Conservation (phyloP, 64 coral and sea anemone genomes). For the Actinia equina region DNA sequence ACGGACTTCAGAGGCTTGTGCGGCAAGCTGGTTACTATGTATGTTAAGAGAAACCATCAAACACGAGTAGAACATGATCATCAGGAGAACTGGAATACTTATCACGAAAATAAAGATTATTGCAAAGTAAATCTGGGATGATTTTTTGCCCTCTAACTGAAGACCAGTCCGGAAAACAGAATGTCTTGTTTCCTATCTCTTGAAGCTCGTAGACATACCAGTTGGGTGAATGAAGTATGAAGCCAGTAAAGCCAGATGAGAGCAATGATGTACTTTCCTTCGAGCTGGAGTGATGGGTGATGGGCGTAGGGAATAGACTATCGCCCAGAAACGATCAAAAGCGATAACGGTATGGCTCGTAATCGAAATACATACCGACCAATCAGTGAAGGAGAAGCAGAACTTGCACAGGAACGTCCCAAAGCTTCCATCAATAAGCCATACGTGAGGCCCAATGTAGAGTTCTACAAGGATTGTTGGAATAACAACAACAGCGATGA, state of each 20-base stretch:
- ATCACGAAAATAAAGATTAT: conserved; percentile 13
- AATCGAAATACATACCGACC: conserved; percentile 61
- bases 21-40: not conserved
- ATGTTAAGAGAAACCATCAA: not conserved
- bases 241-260: conserved; percentile 18
- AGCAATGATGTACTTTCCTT: conserved; percentile 17
- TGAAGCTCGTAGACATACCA: not conserved
- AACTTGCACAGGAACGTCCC: conserved; percentile 50
- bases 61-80: not conserved
- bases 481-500: conserved; percentile 28
- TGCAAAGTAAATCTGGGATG: not conserved
- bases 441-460: not conserved
- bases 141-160: not conserved
- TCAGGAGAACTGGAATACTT: not conserved
- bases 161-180: not conserved
- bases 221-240: conserved; percentile 9
- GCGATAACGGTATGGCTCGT: conserved; percentile 61
- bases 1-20: not conserved
- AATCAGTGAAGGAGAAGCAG: conserved; percentile 28
- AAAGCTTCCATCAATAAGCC: conserved; percentile 38
- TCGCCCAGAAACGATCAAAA: conserved; percentile 59
- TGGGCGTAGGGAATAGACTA: conserved; percentile 33
- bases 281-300: conserved; percentile 21
- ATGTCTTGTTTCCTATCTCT: not conserved
- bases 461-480: conserved; percentile 40